Percentiles rank a stretch among this genome's conserved stretches.
phyloP scores from a whole-genome alignment of 2,113 vertebrate genomes.

The Pteropus alecto region DNA sequence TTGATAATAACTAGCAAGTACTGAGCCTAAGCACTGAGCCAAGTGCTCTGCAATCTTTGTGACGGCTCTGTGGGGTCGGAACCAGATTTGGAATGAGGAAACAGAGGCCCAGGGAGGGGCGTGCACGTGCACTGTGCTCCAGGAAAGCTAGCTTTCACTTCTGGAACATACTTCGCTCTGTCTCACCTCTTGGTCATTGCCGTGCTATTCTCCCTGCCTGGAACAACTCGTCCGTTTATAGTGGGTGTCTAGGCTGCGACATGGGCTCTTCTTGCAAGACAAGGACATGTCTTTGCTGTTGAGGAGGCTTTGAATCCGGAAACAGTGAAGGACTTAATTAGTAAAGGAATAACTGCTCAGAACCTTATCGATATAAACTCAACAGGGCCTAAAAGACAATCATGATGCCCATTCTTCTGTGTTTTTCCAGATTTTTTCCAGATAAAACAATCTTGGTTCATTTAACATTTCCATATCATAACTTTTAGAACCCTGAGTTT shows the following conservation, averaged over 20 bases:
- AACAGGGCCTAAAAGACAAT: not conserved
- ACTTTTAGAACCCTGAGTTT: not conserved
- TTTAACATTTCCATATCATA: not conserved
- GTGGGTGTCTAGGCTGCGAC: not conserved
- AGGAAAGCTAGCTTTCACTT: not conserved
- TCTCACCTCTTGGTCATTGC: not conserved
- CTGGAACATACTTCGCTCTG: not conserved
- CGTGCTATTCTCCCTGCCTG: not conserved
- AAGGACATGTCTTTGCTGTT: not conserved
- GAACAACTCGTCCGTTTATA: not conserved
- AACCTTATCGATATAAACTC: not conserved
- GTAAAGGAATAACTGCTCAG: not conserved
- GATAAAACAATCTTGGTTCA: not conserved
- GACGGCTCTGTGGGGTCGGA: not conserved
- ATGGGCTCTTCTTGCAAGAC: rapidly evolving
- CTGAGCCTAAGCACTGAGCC: not conserved
- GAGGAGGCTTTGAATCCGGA: not conserved
- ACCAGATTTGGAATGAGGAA: not conserved
- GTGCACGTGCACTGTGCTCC: not conserved
- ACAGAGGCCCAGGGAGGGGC: not conserved
- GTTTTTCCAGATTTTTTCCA: not conserved
- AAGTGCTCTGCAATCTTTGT: no score
- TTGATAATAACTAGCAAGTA: not conserved
- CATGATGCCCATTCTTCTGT: not conserved
- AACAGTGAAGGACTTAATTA: not conserved